Evolutionary conservation across 2,113 vertebrate species (phyloP).

Genomic region (Taurulus bubalis): DNA sequence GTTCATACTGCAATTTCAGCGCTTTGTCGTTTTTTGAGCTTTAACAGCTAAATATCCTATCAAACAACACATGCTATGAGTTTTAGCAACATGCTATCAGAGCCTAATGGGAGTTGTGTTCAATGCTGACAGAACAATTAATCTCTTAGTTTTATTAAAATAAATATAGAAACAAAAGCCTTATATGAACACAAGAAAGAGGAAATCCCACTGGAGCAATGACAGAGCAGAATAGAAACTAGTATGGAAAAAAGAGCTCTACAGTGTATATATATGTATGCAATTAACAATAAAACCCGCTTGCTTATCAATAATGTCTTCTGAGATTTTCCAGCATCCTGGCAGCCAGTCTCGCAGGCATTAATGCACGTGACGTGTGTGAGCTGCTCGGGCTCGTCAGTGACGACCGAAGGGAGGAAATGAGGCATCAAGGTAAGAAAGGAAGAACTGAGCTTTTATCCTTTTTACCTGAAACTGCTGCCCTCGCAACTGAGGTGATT

Average conservation of each 20-base stretch:
- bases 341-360: slow-evolving; percentile 2
- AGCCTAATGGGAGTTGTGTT: not conserved
- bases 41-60: not conserved
- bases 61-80: not conserved
- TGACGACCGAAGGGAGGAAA: slow-evolving; percentile 19
- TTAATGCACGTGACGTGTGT: slow-evolving; percentile 24
- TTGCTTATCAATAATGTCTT: not conserved
- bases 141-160: not conserved
- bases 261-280: not conserved
- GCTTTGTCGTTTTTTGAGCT: not conserved
- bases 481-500: slow-evolving; percentile 23
- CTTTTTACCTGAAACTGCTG: slow-evolving; percentile 36
- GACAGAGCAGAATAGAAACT: not conserved
- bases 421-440: slow-evolving; percentile 37
- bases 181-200: not conserved
- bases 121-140: not conserved
- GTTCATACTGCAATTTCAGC: not conserved
- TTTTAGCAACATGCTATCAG: not conserved
- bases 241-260: not conserved
- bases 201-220: not conserved
- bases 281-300: not conserved
- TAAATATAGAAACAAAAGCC: not conserved
- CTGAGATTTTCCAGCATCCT: not conserved
- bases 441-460: slow-evolving; percentile 9
- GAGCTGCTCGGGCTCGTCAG: slow-evolving; percentile 49